phyloP scores from a whole-genome alignment of 1,140 invertebrate species.

The Holcopasites calliopsidis region DNA sequence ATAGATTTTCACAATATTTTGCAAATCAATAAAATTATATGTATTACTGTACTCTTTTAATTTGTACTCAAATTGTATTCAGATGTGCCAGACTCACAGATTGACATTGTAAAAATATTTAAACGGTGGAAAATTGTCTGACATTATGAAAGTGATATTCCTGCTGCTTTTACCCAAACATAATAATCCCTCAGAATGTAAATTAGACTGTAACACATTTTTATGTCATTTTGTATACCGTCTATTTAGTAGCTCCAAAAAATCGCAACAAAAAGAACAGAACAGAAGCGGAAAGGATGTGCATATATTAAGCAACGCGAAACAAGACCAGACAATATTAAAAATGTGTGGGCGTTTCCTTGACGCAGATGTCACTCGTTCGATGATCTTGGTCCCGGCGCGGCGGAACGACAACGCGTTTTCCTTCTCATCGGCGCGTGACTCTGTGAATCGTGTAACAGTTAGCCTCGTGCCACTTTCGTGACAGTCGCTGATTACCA shows the following conservation, averaged over 20 bases:
- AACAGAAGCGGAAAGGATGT: too few species aligned
- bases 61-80: not conserved
- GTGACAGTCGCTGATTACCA: conserved; percentile 47
- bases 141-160: too few species aligned
- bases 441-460: conserved; percentile 32
- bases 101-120: too few species aligned
- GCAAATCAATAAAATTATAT: too few species aligned
- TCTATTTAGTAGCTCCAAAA: too few species aligned
- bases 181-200: too few species aligned
- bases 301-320: not conserved
- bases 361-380: not conserved
- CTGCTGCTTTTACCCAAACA: too few species aligned
- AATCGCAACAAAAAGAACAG: not conserved
- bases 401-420: conserved; percentile 2
- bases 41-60: too few species aligned
- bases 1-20: not conserved
- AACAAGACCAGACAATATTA: not conserved
- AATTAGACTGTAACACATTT: too few species aligned
- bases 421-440: conserved; percentile 11
- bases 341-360: not conserved
- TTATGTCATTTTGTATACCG: too few species aligned
- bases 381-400: conserved; percentile 23
- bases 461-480: conserved; percentile 53
- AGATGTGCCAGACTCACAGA: too few species aligned
- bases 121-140: too few species aligned